Conservation (phyloP, 2,888 invertebrate genomes). For the Cheilosia grossa region DNA sequence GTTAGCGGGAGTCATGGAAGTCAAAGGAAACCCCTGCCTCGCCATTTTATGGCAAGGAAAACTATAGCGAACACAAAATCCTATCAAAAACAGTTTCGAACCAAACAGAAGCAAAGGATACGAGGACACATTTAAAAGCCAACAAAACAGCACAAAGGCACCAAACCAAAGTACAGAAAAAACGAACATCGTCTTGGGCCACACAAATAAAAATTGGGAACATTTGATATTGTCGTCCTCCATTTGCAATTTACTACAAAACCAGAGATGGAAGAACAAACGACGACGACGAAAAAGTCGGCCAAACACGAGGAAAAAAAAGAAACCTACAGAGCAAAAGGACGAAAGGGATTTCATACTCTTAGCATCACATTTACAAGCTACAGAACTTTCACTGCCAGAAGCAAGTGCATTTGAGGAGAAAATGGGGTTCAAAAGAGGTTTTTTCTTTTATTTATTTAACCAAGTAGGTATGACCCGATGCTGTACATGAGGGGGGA, state of each 20-base stretch:
- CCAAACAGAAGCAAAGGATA: constrained; percentile 54
- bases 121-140: constrained; percentile 36
- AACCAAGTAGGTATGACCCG: constrained; percentile 1
- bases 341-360: constrained; percentile 45
- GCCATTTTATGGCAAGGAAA: constrained; percentile 34
- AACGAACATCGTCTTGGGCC: constrained; percentile 31
- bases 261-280: constrained; percentile 54
- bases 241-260: constrained; percentile 47
- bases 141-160: constrained; percentile 27
- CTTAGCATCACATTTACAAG: constrained; percentile 67
- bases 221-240: constrained; percentile 68
- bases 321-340: neutral
- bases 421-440: constrained; percentile 58
- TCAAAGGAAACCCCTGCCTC: constrained; percentile 1
- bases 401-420: constrained; percentile 69
- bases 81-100: constrained; percentile 70
- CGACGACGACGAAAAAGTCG: constrained; percentile 35
- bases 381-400: constrained; percentile 71
- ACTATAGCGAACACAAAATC: constrained; percentile 44
- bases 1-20: constrained; percentile 20
- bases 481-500: constrained; percentile 31
- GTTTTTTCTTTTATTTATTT: constrained; percentile 46
- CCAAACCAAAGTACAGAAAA: constrained; percentile 12
- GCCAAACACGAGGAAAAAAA: constrained; percentile 22
- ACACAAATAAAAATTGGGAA: constrained; percentile 69